These are phyloP conservation scores for Neoaliturus tenellus DNA, from an alignment of 2,888 invertebrate species.

Conservation along the genomic window DNA sequence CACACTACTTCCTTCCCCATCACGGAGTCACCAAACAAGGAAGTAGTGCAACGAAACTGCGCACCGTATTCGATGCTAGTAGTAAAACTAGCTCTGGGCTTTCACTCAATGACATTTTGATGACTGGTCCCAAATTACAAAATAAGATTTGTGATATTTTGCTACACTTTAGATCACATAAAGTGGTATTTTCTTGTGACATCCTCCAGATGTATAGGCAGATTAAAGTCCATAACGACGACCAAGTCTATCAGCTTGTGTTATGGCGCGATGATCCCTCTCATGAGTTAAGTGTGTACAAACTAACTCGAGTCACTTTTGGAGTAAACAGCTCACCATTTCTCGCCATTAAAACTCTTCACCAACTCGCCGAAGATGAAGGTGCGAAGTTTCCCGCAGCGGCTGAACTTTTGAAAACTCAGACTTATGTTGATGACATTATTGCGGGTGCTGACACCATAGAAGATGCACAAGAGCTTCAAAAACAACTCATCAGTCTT, in stretches of 20 bases:
- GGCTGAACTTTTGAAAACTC: constrained; percentile 41
- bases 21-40: background rate
- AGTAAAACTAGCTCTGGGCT: background rate
- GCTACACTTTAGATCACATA: background rate
- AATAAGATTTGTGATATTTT: constrained; percentile 48
- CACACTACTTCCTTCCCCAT: constrained; percentile 4
- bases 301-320: constrained; percentile 63
- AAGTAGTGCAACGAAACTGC: background rate
- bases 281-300: too few relatives aligned
- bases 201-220: constrained; percentile 50
- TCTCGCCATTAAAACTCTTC: constrained; percentile 59
- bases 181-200: constrained; percentile 49
- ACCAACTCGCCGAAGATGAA: constrained; percentile 61
- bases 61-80: background rate
- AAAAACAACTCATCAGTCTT: background rate
- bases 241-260: constrained; percentile 32
- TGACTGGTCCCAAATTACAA: constrained; percentile 19
- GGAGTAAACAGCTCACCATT: constrained; percentile 63
- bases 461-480: background rate
- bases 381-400: constrained; percentile 55
- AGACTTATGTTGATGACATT: constrained; percentile 65
- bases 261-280: constrained; percentile 29
- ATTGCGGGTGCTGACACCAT: constrained; percentile 46
- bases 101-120: constrained; percentile 16
- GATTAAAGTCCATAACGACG: constrained; percentile 24